Evolutionary conservation across 2,797 vertebrate genomes (phyloP).

Genomic region (Sardinella longiceps): DNA sequence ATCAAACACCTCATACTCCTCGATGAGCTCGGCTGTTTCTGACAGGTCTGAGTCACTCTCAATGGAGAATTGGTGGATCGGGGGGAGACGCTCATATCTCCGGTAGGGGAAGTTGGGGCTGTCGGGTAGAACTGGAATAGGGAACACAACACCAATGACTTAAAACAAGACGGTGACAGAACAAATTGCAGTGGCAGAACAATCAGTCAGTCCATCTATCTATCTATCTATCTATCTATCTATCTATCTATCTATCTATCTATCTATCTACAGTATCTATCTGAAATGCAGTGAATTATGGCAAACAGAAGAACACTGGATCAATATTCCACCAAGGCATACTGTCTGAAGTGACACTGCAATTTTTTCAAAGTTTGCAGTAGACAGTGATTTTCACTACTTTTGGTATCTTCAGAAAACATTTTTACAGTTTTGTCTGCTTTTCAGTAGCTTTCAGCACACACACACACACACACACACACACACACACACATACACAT

Average conservation of each 20-base stretch:
- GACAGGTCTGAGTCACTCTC: constrained; percentile 98
- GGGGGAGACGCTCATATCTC: constrained; percentile 93
- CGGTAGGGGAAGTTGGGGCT: constrained; percentile 93
- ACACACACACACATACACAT: too few species aligned
- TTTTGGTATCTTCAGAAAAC: too few species aligned
- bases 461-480: too few species aligned
- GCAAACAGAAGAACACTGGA: background rate
- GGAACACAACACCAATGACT: background rate
- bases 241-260: too few species aligned
- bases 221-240: background rate
- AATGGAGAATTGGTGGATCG: constrained; percentile 98
- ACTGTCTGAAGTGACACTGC: background rate
- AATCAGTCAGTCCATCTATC: background rate
- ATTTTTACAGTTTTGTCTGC: background rate
- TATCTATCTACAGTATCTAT: too few species aligned
- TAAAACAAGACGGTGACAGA: background rate
- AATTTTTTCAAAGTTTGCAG: too few species aligned
- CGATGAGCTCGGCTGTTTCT: constrained; percentile 96
- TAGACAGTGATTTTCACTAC: too few species aligned
- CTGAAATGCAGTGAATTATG: too few species aligned
- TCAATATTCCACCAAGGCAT: background rate
- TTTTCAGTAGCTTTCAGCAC: background rate
- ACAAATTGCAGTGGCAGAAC: too few species aligned
- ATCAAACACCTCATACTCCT: constrained; percentile 97
- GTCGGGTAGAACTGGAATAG: constrained; percentile 88